Evolutionary conservation across 2,113 vertebrate species (phyloP).

Genomic region (Eulacestoma nigropectus): DNA sequence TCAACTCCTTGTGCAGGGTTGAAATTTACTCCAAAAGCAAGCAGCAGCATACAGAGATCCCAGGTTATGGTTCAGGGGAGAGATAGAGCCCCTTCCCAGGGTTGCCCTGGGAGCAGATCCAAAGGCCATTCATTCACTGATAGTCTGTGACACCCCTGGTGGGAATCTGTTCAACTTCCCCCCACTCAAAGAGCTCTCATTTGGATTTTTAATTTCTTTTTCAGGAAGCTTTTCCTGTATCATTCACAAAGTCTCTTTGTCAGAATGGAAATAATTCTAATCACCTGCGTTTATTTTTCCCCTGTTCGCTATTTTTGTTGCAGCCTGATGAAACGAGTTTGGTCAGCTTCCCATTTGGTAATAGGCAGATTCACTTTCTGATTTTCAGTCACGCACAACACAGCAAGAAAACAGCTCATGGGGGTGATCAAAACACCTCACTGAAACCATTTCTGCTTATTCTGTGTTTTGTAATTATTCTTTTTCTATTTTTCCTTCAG

Average conservation of each 20-base stretch:
- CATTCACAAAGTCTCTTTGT: not conserved
- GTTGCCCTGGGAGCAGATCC: not conserved
- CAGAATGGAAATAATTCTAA: conserved; percentile 21
- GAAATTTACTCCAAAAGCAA: conserved; percentile 1
- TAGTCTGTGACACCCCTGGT: fast-evolving
- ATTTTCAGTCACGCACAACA: conserved; percentile 24
- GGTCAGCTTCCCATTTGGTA: conserved; percentile 25
- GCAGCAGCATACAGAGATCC: not conserved
- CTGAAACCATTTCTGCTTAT: conserved; percentile 47
- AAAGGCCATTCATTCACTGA: not conserved
- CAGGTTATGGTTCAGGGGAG: not conserved
- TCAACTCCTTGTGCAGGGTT: not conserved
- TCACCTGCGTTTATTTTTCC: conserved; percentile 18
- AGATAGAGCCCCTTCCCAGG: not conserved
- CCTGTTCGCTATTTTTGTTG: not conserved
- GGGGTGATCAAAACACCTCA: conserved; percentile 52
- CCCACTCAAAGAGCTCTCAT: not conserved
- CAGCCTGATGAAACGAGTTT: not conserved
- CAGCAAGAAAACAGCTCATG: conserved; percentile 24
- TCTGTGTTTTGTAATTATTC: conserved; percentile 19
- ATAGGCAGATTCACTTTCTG: conserved; percentile 39
- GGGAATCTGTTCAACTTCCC: not conserved
- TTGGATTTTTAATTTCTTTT: not conserved
- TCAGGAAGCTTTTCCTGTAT: not conserved
- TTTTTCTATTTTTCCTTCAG: not conserved